phyloP scores from a whole-genome alignment of 1,140 invertebrate species.

The Alviniconcha marisindica region DNA sequence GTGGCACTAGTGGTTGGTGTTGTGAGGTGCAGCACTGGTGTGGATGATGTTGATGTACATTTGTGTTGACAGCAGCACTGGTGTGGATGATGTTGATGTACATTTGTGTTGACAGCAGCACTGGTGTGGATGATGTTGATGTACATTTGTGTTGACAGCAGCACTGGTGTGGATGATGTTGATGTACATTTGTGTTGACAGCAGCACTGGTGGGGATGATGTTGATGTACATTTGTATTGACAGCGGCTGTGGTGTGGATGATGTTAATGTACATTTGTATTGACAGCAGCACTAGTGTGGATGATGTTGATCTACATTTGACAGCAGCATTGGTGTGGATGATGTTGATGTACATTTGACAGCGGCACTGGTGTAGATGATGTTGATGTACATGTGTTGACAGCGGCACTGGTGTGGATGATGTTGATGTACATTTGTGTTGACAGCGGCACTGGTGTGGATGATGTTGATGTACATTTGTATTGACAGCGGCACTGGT shows the following conservation, averaged over 20 bases:
- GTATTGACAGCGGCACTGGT: no score
- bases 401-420: neutral
- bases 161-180: constrained; percentile 18
- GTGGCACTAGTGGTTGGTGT: neutral
- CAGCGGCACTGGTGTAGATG: no score
- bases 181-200: neutral
- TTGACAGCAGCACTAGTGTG: neutral
- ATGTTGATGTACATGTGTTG: no score
- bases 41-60: neutral
- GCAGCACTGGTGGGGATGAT: no score
- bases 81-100: constrained; percentile 62
- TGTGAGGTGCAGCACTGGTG: neutral
- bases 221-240: no score
- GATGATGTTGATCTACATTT: neutral
- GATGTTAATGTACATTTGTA: neutral
- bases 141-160: neutral
- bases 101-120: neutral
- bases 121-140: constrained; percentile 13
- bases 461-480: neutral
- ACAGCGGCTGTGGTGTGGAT: neutral
- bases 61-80: constrained; percentile 49
- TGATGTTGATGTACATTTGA: neutral
- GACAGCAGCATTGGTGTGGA: neutral
- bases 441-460: neutral
- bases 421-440: neutral